Evolutionary conservation across 37 sponge, comb jelly and placozoan species (phyloP), one percentile per base, ranked within the genome.

Genomic region (Mnemiopsis leidyi): DNA sequence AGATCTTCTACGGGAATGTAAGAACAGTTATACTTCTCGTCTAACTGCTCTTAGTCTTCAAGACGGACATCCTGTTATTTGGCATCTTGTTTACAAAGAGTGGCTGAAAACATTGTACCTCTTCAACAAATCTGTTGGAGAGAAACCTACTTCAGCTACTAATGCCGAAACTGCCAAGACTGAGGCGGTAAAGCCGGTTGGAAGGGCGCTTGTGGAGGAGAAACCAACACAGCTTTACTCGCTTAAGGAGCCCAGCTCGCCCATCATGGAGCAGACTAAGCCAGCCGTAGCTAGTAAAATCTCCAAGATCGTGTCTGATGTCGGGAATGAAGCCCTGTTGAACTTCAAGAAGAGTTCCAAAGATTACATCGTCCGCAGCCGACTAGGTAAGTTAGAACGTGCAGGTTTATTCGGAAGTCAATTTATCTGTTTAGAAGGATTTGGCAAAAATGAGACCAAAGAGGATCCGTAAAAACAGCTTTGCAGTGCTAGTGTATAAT

Each of bases 21-120:
- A 29, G 0, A 26, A 18, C 48, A 40, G 61, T 26, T 40, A 26
- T 61, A 39, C n/a, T 26, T 28, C 90, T 2, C 2, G 90, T 13
- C 61, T 28, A 39, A 40, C 24, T 24, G 28, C 36, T 0, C 48
- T 85, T 24, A 33, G 61, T 9, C 26, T 85, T 0, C 61, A 85
- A n/a, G 90, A 85, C 23, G 90, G 90, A 21, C 90, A 85, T 25
- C 90, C 90, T 0, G 90, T 85, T 40, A 28, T 85, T 0, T 85
- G 90, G 90, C 90, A 85, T 26, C 33, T 40, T 26, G 61, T 85
- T 13, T 85, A 85, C 90, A 85, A 85, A 21, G 90, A 85, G 90
- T 40, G 40, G 61, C 24, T 40, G 40, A n/a, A 21, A 39, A 39
- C 48, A n/a, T 37, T 85, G 26, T 13, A 35, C 23, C 26, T 37